Percentiles rank a stretch among this genome's conserved stretches.
Evolutionary conservation across 2,797 vertebrate species (phyloP).

Genomic region (Gymnocypris eckloni): DNA sequence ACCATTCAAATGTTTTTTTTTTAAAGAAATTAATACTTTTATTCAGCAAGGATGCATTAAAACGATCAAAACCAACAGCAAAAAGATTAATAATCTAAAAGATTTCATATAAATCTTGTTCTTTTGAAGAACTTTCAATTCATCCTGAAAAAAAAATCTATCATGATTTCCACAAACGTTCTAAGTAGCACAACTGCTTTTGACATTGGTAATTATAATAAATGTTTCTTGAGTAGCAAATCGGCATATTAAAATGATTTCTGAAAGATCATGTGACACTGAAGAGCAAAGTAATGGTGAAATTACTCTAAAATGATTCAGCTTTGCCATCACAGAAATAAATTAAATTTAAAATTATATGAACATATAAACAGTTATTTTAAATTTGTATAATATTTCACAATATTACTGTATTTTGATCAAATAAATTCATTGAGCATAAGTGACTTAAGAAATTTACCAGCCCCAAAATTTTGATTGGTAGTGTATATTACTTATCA

Average conservation of each 20-base stretch:
- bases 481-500: not conserved
- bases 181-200: not conserved
- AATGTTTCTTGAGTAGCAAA: not conserved
- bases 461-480: not conserved
- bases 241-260: not conserved
- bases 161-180: not conserved
- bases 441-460: too few relatives aligned
- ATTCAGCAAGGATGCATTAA: too few relatives aligned
- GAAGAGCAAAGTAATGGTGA: not conserved
- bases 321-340: not conserved
- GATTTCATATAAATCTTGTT: not conserved
- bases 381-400: not conserved
- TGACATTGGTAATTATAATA: not conserved
- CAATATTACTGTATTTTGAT: not conserved
- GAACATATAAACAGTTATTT: not conserved
- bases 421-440: not conserved
- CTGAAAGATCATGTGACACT: not conserved
- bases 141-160: too few relatives aligned
- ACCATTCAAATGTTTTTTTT: too few relatives aligned
- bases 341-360: not conserved
- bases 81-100: not conserved
- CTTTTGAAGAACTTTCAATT: too few relatives aligned
- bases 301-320: too few relatives aligned
- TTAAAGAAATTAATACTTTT: too few relatives aligned
- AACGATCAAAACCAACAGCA: too few relatives aligned